Evolutionary conservation across 2,113 vertebrate genomes (phyloP).

Genomic region (Hippocampus comes): DNA sequence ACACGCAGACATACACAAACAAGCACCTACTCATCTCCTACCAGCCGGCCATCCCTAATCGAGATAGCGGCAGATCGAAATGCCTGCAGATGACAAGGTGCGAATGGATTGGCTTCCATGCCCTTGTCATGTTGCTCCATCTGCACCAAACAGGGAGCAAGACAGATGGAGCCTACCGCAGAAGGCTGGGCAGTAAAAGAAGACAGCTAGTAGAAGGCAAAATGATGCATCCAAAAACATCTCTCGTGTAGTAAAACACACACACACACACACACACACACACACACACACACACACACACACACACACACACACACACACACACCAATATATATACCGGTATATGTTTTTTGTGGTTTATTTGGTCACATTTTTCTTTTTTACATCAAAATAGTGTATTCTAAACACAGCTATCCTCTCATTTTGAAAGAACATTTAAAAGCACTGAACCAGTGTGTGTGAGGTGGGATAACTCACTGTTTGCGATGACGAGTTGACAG

Average conservation of each 20-base stretch:
- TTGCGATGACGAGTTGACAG: not conserved
- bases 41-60: conserved; percentile 70
- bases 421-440: not conserved
- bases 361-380: not conserved
- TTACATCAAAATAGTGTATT: not conserved
- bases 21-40: conserved; percentile 42
- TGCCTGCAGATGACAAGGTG: conserved; percentile 68
- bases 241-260: not conserved
- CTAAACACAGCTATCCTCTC: not conserved
- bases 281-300: too few species aligned
- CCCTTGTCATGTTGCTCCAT: conserved; percentile 67
- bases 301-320: too few species aligned
- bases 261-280: not conserved
- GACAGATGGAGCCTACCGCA: conserved; percentile 53
- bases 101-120: conserved; percentile 64
- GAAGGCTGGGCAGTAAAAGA: conserved; percentile 18
- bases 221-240: conserved; percentile 5
- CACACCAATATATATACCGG: too few species aligned
- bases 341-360: not conserved
- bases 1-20: conserved; percentile 39
- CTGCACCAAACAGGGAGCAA: conserved; percentile 54
- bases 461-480: not conserved
- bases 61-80: conserved; percentile 78
- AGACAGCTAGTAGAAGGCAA: conserved; percentile 30
- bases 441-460: not conserved